Percentiles rank a stretch among this genome's conserved stretches.
These are phyloP conservation scores for Brachylomia viminalis DNA, from an alignment of 2,888 invertebrate genomes.

Conservation along the genomic window DNA sequence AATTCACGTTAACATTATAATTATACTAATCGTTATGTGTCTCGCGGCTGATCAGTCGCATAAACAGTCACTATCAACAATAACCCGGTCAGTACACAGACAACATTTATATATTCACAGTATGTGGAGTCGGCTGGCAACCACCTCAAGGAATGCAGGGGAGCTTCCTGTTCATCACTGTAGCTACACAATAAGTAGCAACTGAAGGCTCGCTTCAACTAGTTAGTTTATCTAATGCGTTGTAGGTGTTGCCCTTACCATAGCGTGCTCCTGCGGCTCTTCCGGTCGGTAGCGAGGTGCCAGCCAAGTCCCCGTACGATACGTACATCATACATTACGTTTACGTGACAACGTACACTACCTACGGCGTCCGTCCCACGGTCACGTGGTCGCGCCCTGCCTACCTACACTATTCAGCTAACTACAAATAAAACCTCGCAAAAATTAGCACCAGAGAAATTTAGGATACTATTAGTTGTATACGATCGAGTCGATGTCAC, in stretches of 20 bases:
- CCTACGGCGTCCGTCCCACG: slow-evolving; percentile 47
- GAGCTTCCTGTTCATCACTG: slow-evolving; percentile 1
- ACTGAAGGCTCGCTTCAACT: background rate
- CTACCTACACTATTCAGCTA: slow-evolving; percentile 59
- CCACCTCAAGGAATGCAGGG: background rate
- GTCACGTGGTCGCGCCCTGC: slow-evolving; percentile 36
- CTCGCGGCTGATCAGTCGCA: slow-evolving; percentile 42
- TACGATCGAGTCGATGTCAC: slow-evolving; percentile 77
- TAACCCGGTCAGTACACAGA: slow-evolving; percentile 55
- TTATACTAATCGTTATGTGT: slow-evolving; percentile 47
- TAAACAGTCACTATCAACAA: slow-evolving; percentile 41
- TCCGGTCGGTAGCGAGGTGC: slow-evolving; percentile 6
- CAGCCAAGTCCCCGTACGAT: slow-evolving; percentile 24
- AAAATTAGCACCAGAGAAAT: slow-evolving; percentile 86
- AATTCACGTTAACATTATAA: slow-evolving; percentile 60
- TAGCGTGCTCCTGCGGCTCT: background rate
- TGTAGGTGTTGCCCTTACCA: too few relatives aligned
- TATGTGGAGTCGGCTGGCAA: slow-evolving; percentile 20
- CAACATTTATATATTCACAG: slow-evolving; percentile 62
- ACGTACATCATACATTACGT: slow-evolving; percentile 33
- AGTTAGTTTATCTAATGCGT: background rate
- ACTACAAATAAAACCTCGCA: slow-evolving; percentile 72
- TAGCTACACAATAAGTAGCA: background rate
- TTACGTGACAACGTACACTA: slow-evolving; percentile 39
- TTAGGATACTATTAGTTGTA: slow-evolving; percentile 74